A percentile compares a stretch with the other conserved stretches of the same genome.
Conservation (phyloP, 2,113 vertebrate genomes). For the Chascanopsetta lugubris region DNA sequence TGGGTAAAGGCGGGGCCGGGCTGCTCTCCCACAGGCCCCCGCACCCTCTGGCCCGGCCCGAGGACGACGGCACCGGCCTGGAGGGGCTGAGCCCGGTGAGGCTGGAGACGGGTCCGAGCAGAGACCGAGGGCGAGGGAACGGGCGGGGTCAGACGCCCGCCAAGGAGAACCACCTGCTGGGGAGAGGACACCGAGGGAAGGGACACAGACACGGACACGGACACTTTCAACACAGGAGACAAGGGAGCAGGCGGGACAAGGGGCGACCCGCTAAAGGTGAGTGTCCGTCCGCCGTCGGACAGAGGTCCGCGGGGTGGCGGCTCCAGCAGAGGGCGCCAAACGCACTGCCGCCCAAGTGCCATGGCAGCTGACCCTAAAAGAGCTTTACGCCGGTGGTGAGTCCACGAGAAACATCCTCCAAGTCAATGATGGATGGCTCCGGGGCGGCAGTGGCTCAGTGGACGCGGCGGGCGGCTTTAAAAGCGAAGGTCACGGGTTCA, state of each 20-base stretch:
- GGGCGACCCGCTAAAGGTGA: conserved; percentile 80
- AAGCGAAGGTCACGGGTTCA: too few species aligned
- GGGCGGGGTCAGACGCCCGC: conserved; percentile 70
- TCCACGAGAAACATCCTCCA: too few species aligned
- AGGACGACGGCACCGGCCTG: conserved; percentile 78
- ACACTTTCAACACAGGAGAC: conserved; percentile 78
- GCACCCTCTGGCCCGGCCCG: conserved; percentile 57
- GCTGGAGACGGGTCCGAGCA: conserved; percentile 74
- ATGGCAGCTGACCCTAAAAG: too few species aligned
- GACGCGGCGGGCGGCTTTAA: too few species aligned
- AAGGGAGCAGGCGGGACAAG: conserved; percentile 83
- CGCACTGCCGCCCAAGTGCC: too few species aligned
- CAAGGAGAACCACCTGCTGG: conserved; percentile 80
- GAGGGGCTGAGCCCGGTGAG: conserved; percentile 79
- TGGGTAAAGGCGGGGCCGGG: conserved; percentile 58
- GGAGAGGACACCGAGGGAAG: conserved; percentile 79
- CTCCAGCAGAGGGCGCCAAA: too few species aligned
- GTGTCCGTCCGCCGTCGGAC: too few species aligned
- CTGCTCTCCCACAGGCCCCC: conserved; percentile 61
- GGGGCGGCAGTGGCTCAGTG: too few species aligned
- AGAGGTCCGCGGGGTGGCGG: too few species aligned
- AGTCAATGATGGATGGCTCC: too few species aligned
- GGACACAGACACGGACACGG: conserved; percentile 72
- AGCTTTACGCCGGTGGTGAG: too few species aligned
- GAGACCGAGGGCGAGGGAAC: conserved; percentile 63